phyloP scores from a whole-genome alignment of 2,113 vertebrate species.

The Pseudopodoces humilis region DNA sequence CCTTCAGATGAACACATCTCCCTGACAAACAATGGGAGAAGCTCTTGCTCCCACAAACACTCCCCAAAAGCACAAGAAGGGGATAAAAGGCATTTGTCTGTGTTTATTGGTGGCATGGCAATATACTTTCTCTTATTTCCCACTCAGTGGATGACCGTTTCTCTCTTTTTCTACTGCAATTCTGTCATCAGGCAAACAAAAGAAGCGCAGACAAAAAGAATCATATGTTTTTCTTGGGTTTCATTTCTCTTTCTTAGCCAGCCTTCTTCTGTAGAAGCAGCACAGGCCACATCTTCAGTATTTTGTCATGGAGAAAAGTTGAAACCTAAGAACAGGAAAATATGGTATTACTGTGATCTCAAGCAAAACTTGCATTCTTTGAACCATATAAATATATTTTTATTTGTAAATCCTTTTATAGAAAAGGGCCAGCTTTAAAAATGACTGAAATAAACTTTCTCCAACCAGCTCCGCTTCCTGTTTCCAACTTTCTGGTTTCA shows the following conservation, averaged over 20 bases:
- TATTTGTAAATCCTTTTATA: constrained; percentile 45
- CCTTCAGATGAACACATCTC: not conserved
- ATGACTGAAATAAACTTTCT: constrained; percentile 27
- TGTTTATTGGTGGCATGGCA: not conserved
- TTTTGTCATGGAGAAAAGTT: constrained; percentile 21
- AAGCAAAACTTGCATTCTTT: constrained; percentile 13
- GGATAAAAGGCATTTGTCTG: not conserved
- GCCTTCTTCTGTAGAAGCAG: not conserved
- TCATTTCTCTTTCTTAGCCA: constrained; percentile 3
- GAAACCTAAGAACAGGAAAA: constrained; percentile 22
- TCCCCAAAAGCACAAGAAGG: not conserved
- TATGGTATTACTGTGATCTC: not conserved
- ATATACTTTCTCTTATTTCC: not conserved
- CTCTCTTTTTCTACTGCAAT: not conserved
- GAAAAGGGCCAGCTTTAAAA: constrained; percentile 13
- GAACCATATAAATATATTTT: not conserved
- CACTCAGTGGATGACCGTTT: not conserved
- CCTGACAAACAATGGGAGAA: not conserved
- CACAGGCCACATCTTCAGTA: not conserved
- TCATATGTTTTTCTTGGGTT: not conserved
- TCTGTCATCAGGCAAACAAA: not conserved
- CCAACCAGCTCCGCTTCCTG: not conserved
- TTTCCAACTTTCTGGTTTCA: constrained; percentile 16
- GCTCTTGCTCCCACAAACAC: not conserved
- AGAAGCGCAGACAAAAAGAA: not conserved